A percentile compares a stretch with the other conserved stretches of the same genome.
These are phyloP conservation scores for Rhynchonycteris naso DNA, from an alignment of 2,797 vertebrate species.

Conservation along the genomic window DNA sequence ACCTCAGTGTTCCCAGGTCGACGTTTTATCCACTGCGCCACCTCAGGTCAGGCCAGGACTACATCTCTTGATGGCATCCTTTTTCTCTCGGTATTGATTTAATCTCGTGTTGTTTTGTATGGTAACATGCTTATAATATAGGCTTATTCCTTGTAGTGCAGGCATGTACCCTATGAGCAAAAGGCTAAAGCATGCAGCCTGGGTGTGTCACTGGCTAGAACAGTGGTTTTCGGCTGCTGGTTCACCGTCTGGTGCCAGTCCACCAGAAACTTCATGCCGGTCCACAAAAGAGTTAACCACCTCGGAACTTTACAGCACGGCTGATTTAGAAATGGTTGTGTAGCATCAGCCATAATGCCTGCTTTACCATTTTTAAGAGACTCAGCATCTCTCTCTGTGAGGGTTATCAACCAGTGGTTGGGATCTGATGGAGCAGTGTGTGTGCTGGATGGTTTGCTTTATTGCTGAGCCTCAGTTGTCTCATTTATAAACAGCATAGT, in stretches of 20 bases:
- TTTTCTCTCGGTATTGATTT: neutral
- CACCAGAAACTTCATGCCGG: too few relatives aligned
- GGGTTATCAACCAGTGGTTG: neutral
- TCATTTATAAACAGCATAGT: neutral
- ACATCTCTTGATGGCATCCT: neutral
- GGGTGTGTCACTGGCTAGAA: neutral
- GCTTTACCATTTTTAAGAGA: neutral
- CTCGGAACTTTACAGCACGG: rapidly evolving
- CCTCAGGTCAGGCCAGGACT: too few relatives aligned
- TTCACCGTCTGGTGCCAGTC: too few relatives aligned
- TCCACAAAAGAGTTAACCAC: too few relatives aligned
- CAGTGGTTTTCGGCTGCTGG: too few relatives aligned
- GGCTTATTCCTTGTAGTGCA: neutral
- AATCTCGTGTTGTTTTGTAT: neutral
- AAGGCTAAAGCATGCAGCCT: neutral
- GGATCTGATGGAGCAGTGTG: neutral
- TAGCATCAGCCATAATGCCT: too few relatives aligned
- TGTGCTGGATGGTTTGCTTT: neutral
- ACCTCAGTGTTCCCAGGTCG: too few relatives aligned
- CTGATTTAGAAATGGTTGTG: neutral
- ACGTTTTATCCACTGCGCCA: too few relatives aligned
- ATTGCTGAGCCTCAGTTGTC: neutral
- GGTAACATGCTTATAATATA: neutral
- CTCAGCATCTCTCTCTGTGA: neutral
- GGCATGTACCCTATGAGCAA: neutral